These are phyloP conservation scores for Frankliniella intonsa DNA, from an alignment of 2,888 invertebrate genomes.

Conservation along the genomic window DNA sequence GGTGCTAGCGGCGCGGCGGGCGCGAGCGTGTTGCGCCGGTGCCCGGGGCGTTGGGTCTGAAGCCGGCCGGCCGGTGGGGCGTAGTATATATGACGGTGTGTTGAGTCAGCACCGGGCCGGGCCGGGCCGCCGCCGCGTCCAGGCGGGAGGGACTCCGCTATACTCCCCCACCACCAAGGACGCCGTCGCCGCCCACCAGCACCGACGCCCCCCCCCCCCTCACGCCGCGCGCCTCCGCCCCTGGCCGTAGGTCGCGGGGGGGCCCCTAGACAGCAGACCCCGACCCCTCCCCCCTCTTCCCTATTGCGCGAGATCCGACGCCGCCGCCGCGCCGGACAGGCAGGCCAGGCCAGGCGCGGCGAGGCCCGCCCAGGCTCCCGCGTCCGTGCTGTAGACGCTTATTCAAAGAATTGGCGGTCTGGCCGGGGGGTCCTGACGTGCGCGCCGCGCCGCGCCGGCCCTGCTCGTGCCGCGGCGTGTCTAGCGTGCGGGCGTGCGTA, in stretches of 20 bases:
- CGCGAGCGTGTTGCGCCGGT: neutral
- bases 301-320: neutral
- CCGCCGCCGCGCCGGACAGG: too few species aligned
- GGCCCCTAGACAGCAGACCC: neutral
- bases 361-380: neutral
- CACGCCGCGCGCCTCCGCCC: neutral
- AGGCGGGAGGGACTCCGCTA: neutral
- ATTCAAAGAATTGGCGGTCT: neutral
- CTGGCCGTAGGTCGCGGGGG: neutral
- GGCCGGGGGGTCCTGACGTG: too few species aligned
- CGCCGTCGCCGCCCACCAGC: neutral
- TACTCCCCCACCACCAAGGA: constrained; percentile 20
- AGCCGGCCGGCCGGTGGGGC: neutral
- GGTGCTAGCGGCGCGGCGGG: neutral
- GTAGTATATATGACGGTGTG: constrained; percentile 12
- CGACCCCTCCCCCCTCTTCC: neutral
- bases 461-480: too few species aligned
- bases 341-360: too few species aligned
- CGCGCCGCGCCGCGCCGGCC: neutral
- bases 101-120: constrained; percentile 1
- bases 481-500: neutral
- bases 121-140: neutral
- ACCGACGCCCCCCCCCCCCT: neutral
- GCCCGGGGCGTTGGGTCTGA: constrained; percentile 14
- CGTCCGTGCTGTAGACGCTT: too few species aligned